These are phyloP conservation scores for Nycticryphes semicollaris DNA, from an alignment of 2,113 vertebrate species.

Conservation along the genomic window DNA sequence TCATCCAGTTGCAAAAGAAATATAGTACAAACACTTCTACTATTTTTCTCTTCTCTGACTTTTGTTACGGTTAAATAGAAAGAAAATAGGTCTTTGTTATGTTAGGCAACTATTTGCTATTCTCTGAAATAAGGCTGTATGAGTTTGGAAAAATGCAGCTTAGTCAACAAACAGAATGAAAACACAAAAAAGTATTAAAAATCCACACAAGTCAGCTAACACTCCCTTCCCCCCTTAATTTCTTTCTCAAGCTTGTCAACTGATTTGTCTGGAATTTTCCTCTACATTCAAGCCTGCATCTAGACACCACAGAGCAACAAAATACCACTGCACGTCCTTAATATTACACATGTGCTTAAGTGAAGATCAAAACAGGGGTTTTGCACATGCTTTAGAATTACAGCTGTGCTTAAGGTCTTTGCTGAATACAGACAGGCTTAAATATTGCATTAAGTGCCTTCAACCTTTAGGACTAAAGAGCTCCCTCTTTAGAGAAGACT, in stretches of 20 bases:
- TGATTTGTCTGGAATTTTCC: background rate
- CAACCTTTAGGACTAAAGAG: background rate
- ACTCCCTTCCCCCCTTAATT: background rate
- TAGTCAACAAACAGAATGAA: background rate
- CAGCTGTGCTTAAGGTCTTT: background rate
- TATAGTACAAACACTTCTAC: background rate
- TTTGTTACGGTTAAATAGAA: background rate
- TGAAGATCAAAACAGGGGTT: background rate
- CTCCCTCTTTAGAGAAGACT: background rate
- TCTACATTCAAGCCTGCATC: background rate
- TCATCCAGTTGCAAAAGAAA: conserved; percentile 35
- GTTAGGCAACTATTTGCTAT: background rate
- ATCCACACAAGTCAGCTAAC: background rate
- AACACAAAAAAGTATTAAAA: background rate
- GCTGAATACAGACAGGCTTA: background rate
- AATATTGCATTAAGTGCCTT: background rate
- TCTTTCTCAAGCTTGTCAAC: background rate
- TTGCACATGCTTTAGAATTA: background rate
- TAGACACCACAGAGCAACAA: background rate
- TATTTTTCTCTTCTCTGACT: background rate
- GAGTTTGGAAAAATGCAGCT: background rate
- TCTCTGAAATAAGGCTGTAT: background rate
- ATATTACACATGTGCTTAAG: background rate
- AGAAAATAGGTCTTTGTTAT: background rate
- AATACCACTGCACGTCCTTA: background rate